phyloP scores from a whole-genome alignment of 2,113 vertebrate genomes.

The Eublepharis macularius region DNA sequence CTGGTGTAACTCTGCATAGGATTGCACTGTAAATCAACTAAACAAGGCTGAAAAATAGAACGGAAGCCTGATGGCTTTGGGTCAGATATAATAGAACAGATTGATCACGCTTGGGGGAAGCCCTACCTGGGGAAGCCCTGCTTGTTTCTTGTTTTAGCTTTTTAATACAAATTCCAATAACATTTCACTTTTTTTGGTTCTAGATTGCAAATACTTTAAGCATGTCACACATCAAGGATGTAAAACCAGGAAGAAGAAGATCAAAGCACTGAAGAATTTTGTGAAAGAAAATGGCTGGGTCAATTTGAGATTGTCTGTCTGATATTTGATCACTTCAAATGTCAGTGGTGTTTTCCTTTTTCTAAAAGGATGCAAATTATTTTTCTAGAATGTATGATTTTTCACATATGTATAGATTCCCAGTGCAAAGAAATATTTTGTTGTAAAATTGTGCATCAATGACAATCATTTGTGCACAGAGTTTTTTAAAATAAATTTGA shows the following conservation, averaged over 20 bases:
- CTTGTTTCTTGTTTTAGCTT: neutral
- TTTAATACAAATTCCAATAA: neutral
- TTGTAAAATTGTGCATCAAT: neutral
- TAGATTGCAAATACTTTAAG: constrained; percentile 78
- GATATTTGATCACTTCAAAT: constrained; percentile 17
- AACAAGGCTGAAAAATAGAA: neutral
- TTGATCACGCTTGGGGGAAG: neutral
- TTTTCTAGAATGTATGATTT: constrained; percentile 3
- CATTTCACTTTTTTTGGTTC: constrained; percentile 20
- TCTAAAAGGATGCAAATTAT: neutral
- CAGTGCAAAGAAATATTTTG: neutral
- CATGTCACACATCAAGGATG: constrained; percentile 67
- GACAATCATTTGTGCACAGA: neutral
- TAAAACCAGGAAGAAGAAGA: constrained; percentile 60
- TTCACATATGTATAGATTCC: neutral
- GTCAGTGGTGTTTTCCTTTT: constrained; percentile 7
- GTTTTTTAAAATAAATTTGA: constrained; percentile 57
- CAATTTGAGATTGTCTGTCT: constrained; percentile 40
- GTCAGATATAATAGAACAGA: neutral
- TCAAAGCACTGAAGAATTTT: constrained; percentile 72
- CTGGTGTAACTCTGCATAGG: too few species aligned
- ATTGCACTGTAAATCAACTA: too few species aligned
- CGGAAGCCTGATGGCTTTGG: neutral
- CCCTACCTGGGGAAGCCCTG: neutral
- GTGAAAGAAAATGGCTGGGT: constrained; percentile 63